Conservation (phyloP, 2,888 invertebrate genomes). For the Smittia sp. region DNA sequence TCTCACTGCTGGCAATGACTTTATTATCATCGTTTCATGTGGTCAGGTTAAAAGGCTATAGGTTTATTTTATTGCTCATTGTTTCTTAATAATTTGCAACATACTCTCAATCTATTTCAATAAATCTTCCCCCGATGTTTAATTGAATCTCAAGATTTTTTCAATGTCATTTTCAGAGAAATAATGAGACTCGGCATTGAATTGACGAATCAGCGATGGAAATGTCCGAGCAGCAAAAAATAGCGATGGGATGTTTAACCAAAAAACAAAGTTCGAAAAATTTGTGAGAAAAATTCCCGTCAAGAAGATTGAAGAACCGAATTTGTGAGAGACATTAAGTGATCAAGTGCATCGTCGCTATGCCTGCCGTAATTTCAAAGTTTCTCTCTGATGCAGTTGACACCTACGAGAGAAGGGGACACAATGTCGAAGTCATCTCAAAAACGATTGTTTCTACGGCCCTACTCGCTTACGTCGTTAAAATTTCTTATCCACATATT, state of each 20-base stretch:
- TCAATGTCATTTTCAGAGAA: neutral
- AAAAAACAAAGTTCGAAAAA: neutral
- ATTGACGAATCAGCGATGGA: neutral
- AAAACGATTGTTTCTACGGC: slow-evolving; percentile 61
- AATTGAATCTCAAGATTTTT: neutral
- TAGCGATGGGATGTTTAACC: neutral
- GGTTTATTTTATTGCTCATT: no score
- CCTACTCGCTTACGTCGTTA: slow-evolving; percentile 60
- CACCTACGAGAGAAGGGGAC: slow-evolving; percentile 56
- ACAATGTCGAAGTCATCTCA: slow-evolving; percentile 60
- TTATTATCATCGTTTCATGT: no score
- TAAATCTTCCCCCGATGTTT: neutral
- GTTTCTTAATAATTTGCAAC: no score
- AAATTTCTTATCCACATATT: slow-evolving; percentile 62
- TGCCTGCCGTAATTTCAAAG: slow-evolving; percentile 61
- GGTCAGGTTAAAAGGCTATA: no score
- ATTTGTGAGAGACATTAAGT: neutral
- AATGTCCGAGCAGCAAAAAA: neutral
- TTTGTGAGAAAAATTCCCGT: no score
- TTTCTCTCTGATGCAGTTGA: slow-evolving; percentile 60
- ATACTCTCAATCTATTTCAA: neutral
- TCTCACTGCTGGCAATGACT: no score
- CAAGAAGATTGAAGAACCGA: neutral
- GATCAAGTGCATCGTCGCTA: no score
- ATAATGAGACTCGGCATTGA: neutral